Conservation (phyloP, 1,140 invertebrate species). For the Bombus superbus region DNA sequence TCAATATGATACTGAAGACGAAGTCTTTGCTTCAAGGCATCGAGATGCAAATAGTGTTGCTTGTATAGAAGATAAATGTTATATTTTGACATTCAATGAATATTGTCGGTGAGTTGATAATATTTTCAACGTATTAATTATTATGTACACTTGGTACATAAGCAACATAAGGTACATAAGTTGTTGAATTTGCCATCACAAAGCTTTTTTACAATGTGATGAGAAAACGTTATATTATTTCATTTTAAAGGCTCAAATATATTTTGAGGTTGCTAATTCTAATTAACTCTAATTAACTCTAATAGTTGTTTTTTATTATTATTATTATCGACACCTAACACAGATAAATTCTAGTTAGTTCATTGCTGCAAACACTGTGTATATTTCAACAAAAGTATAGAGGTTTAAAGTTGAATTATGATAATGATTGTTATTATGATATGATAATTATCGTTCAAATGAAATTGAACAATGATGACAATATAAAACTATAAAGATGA, state of each 20-base stretch:
- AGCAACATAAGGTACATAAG: background rate
- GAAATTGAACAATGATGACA: too few species aligned
- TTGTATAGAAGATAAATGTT: slow-evolving; percentile 99
- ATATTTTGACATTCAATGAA: slow-evolving; percentile 97
- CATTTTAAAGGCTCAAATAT: background rate
- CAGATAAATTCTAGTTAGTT: background rate
- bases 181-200: background rate
- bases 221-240: background rate
- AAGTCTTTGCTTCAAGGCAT: slow-evolving; percentile 97
- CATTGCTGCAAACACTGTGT: background rate
- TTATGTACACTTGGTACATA: background rate
- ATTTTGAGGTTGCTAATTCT: background rate
- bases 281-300: too few species aligned
- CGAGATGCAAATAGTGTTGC: slow-evolving; percentile 97
- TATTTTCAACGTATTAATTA: background rate
- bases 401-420: background rate
- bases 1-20: slow-evolving; percentile 91
- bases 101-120: slow-evolving; percentile 92
- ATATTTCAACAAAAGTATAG: background rate
- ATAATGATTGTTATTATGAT: too few species aligned
- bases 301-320: background rate
- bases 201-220: background rate
- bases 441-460: background rate
- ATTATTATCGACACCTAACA: background rate
- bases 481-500: background rate